Evolutionary conservation across 2,797 vertebrate genomes (phyloP), one percentile per base, ranked within the genome.

Genomic region (Parambassis ranga): DNA sequence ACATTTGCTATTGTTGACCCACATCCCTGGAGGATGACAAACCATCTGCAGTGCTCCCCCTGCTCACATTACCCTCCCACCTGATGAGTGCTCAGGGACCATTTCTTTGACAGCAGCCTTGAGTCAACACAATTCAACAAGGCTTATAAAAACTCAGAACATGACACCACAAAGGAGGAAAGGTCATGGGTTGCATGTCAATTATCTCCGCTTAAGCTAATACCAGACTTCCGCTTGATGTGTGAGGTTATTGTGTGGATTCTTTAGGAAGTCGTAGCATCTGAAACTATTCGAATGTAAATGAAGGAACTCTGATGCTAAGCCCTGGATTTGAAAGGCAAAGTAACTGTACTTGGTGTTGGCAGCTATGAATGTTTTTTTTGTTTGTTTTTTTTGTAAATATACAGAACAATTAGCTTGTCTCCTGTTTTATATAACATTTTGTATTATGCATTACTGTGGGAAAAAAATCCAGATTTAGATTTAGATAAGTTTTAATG

Each of bases 61-160:
- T 65, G 59, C 82, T 93, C 88, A 71, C 57, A 47, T 91, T 89
- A 87, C 83, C 47, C 39, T 75, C 49, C 71, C 35, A 62, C 49
- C 76, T 56, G 66, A 79, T 60, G 55, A 79, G 52, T 52, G 78
- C 67, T 79, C 81, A 63, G 78, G 71, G 81, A 75, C 75, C 65
- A 63, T 79, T 74, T 81, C 78, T 83, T 69, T 83, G 79, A 81
- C 68, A 59, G 79, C 61, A 58, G 77, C 82, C 75, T 71, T 65
- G 79, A 87, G 84, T 85, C 81, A 86, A 89, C 86, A 86, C 66
- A 75, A 74, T 75, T 66, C 84, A 81, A 82, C 26, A n/a, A 31
- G 50, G 53, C 69, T 72, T 57, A 78, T 44, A 47, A 49, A 51
- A 79, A 55, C 43, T 63, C 32, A 66, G 65, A 90, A 84, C 75